Evolutionary conservation across 2,113 vertebrate species (phyloP), one percentile per base, ranked within the genome.

Genomic region (Cynocephalus volans): DNA sequence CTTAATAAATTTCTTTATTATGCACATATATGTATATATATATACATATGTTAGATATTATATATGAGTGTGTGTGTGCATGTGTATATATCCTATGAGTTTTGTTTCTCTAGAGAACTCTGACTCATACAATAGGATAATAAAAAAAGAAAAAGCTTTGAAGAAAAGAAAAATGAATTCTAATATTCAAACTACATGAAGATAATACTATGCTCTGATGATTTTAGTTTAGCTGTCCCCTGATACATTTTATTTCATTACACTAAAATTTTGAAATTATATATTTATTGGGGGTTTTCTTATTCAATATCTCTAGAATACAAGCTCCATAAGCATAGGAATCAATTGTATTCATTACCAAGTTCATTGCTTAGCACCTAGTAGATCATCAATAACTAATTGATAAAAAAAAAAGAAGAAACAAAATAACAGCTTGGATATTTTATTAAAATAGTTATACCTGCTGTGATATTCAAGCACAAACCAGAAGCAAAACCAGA

Each of bases 251-350:
- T 41, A 41, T 41, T 41, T 41, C 41, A 93, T 93, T 92, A 90
- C 65, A 60, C 72, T 81, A 48, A 58, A 72, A 87, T 28, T 81
- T 41, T n/a, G 93, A 96, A 97, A 50, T 50, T 64, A n/a, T 33
- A 6, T 84, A 41, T 58, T 90, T 69, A 52, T 24, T 81, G 79
- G 3, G 9, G 9, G 1, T 80, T 81, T 92, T 92, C n/a, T 84
- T 70, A 31, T 70, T 14, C 33, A 87, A 11, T 67, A 3, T 62
- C 6, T 79, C 19, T 60, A 48, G 41, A 54, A 60, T 72, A 28
- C 18, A 94, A 94, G 93, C 23, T 72, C 36, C 8, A 48, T 54
- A 86, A 87, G 14, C 92, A 31, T 23, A 70, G 21, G 52, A 13
- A 80, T 87, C 26, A 90, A 83, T 87, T 60, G 4, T 17, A 58